Conservation (phyloP, 1,140 invertebrate species). For the Portunus trituberculatus region DNA sequence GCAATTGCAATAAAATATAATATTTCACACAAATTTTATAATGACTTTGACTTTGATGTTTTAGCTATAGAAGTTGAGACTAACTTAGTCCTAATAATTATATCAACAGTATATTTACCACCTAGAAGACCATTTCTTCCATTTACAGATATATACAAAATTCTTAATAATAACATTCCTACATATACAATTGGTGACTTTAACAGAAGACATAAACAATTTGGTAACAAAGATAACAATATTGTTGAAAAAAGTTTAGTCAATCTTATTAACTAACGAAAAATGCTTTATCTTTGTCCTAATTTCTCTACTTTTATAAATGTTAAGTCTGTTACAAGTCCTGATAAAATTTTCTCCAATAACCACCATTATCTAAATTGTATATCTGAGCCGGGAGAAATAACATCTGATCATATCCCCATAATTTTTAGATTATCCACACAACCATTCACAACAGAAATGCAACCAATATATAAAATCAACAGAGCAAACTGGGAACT, state of each 20-base stretch:
- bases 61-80: too few relatives aligned
- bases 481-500: neutral
- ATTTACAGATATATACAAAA: too few relatives aligned
- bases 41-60: too few relatives aligned
- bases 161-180: too few relatives aligned
- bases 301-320: neutral
- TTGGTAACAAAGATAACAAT: neutral
- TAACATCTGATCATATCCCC: neutral
- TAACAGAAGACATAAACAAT: neutral
- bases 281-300: neutral
- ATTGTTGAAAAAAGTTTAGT: neutral
- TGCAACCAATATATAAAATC: neutral
- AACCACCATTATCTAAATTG: neutral
- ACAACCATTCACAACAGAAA: neutral
- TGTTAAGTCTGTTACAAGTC: neutral
- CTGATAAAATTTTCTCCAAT: neutral
- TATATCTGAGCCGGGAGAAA: neutral
- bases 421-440: neutral
- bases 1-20: too few relatives aligned
- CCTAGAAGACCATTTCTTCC: too few relatives aligned
- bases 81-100: too few relatives aligned
- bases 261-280: neutral
- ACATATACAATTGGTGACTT: neutral
- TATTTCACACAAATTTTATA: too few relatives aligned
- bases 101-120: too few relatives aligned